Evolutionary conservation across 2,797 vertebrate species (phyloP).

Genomic region (Helostoma temminkii): DNA sequence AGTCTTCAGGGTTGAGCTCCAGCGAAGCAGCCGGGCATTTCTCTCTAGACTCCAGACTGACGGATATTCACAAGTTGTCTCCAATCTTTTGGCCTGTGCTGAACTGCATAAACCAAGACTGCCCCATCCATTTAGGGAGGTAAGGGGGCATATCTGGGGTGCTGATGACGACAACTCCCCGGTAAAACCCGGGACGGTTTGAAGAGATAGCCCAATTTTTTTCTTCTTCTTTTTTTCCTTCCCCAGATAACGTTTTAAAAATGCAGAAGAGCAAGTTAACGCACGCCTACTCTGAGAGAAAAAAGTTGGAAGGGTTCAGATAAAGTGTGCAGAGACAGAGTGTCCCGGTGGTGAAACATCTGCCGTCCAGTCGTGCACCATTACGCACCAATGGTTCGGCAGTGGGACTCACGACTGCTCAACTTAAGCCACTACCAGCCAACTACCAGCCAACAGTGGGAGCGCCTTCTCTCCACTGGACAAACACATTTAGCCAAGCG

Average conservation of each 20-base stretch:
- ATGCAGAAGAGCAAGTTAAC: constrained; percentile 52
- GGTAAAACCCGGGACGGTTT: constrained; percentile 72
- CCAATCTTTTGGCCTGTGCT: constrained; percentile 81
- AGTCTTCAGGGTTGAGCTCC: constrained; percentile 69
- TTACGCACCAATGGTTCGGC: constrained; percentile 71
- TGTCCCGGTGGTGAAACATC: constrained; percentile 77
- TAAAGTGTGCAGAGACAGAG: constrained; percentile 69
- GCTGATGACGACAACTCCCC: constrained; percentile 82
- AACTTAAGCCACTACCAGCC: constrained; percentile 47
- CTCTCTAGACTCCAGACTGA: constrained; percentile 67
- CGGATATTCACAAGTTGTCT: constrained; percentile 77
- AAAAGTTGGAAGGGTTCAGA: constrained; percentile 57
- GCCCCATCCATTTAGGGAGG: constrained; percentile 83
- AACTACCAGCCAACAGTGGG: constrained; percentile 55
- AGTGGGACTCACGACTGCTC: constrained; percentile 51
- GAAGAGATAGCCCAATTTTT: constrained; percentile 64
- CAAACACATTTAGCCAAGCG: constrained; percentile 38
- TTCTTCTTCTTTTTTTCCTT: constrained; percentile 15
- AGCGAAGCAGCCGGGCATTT: constrained; percentile 71
- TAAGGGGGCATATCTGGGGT: constrained; percentile 63
- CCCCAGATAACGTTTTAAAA: constrained; percentile 47
- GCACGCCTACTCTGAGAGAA: constrained; percentile 59
- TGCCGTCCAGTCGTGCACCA: constrained; percentile 77
- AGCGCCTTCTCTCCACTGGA: constrained; percentile 50
- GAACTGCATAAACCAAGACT: constrained; percentile 81